Base-by-base conservation (phyloP, 2,888 invertebrate genomes). In the Siphonodentalium dalli region DNA sequence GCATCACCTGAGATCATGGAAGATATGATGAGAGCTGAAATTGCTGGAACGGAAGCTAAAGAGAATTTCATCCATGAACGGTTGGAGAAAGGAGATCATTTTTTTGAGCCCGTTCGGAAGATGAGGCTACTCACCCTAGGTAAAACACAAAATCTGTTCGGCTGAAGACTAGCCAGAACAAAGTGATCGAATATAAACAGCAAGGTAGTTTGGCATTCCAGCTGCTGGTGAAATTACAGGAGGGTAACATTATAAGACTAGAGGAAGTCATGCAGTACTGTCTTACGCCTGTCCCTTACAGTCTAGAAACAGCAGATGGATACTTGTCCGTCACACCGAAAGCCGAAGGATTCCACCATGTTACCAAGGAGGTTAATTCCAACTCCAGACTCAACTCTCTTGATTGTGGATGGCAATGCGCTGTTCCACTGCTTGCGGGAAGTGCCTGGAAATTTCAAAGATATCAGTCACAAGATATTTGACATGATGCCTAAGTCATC, bases 131-230 rank as follows among this genome's bases (percentile, higher is more conserved):
- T 53, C 29, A 49, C 49, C 15, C 37, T 59, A 48, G 51, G 26
- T 18, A 29, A 39, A 13, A 48, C 45, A 47, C 35, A 33, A 60
- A 56, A 28, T 26, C n/a, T 7, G 33, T 42, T 15, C 47, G 42
- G 28, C n/a, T 58, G 9, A 60, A 34, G 29, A 46, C 57, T 15
- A 18, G 31, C 2, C 34, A 48, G 7, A 58, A 45, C 35, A 57
- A 57, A 40, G n/a, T 37, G 8, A 21, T 51, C 13, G 27, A 57
- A 18, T 61, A 53, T 39, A 49, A 45, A 37, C 57, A 58, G 26
- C 61, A 57, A 28, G 47, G 61, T 11, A 52, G 54, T 34, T 28
- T 47, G 33, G 60, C 54, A 33, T 26, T 54, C 13, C 42, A 47
- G 18, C 31, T 52, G 27, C 39, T 52, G 7, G 43, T 52, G 2